A percentile compares a stretch with the other conserved stretches of the same genome.
Evolutionary conservation across 2,113 vertebrate genomes (phyloP).

Genomic region (Rhombomys opimus): DNA sequence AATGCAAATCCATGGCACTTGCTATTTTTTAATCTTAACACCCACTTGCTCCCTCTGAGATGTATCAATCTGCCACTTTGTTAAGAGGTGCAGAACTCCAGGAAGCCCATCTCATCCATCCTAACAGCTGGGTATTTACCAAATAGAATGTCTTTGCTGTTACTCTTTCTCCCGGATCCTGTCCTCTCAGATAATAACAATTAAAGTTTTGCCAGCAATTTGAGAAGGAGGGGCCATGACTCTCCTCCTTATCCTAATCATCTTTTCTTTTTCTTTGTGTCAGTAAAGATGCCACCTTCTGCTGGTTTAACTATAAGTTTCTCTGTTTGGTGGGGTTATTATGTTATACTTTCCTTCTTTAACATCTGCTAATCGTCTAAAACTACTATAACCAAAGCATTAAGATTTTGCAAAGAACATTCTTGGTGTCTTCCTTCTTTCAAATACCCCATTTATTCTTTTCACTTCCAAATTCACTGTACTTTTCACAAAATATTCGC

Average conservation of each 20-base stretch:
- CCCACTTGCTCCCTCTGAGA: conserved; percentile 52
- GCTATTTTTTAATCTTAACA: conserved; percentile 67
- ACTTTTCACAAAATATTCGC: neutral
- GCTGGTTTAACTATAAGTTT: conserved; percentile 61
- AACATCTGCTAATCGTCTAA: conserved; percentile 22
- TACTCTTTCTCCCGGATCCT: conserved; percentile 29
- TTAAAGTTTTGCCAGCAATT: conserved; percentile 24
- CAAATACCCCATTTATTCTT: conserved; percentile 39
- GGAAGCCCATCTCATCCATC: conserved; percentile 12
- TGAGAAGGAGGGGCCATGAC: neutral
- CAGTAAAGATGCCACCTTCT: conserved; percentile 70
- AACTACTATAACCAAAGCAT: conserved; percentile 34
- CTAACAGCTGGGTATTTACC: neutral
- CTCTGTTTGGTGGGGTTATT: conserved; percentile 46
- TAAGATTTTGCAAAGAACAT: neutral
- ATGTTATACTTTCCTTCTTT: conserved; percentile 35
- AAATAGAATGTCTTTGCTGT: conserved; percentile 1
- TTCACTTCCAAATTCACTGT: neutral
- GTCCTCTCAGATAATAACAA: conserved; percentile 35
- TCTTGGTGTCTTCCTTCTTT: neutral
- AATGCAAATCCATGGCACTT: conserved; percentile 59
- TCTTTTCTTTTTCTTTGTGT: conserved; percentile 60
- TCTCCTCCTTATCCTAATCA: conserved; percentile 48
- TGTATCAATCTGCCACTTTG: conserved; percentile 62
- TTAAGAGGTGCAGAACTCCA: conserved; percentile 42